Conservation (phyloP, 2,113 vertebrate species). For the Coturnix japonica region DNA sequence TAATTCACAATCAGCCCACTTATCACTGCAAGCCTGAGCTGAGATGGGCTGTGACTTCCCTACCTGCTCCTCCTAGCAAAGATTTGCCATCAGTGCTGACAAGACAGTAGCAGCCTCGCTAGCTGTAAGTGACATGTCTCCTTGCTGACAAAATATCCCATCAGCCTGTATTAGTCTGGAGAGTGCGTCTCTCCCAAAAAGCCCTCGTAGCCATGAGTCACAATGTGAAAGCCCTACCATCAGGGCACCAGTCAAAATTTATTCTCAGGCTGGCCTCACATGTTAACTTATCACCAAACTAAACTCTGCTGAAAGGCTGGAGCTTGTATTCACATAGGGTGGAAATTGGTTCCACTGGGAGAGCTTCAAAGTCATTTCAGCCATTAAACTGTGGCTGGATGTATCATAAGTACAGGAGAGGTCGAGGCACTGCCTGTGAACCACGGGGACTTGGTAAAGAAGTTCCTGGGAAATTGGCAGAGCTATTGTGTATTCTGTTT, state of each 20-base stretch:
- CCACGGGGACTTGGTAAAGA: constrained; percentile 57
- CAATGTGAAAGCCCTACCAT: constrained; percentile 49
- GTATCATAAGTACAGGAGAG: constrained; percentile 67
- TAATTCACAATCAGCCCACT: background rate
- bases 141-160: constrained; percentile 27
- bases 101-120: constrained; percentile 23
- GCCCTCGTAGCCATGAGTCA: background rate
- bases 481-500: constrained; percentile 10
- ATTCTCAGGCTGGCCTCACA: constrained; percentile 58
- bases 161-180: constrained; percentile 28
- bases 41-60: constrained; percentile 47
- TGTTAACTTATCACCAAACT: constrained; percentile 70
- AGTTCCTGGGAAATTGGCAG: constrained; percentile 37
- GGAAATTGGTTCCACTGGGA: constrained; percentile 77
- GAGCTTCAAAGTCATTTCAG: constrained; percentile 75
- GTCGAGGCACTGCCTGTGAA: constrained; percentile 37
- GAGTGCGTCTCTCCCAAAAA: constrained; percentile 36
- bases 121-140: constrained; percentile 38
- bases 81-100: constrained; percentile 37
- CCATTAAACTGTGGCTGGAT: constrained; percentile 76
- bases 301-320: constrained; percentile 61
- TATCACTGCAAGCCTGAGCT: constrained; percentile 3
- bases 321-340: constrained; percentile 68
- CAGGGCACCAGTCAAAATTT: constrained; percentile 52
- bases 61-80: constrained; percentile 31